Conservation (phyloP, 1,140 invertebrate genomes). For the Aradophagus sp. region DNA sequence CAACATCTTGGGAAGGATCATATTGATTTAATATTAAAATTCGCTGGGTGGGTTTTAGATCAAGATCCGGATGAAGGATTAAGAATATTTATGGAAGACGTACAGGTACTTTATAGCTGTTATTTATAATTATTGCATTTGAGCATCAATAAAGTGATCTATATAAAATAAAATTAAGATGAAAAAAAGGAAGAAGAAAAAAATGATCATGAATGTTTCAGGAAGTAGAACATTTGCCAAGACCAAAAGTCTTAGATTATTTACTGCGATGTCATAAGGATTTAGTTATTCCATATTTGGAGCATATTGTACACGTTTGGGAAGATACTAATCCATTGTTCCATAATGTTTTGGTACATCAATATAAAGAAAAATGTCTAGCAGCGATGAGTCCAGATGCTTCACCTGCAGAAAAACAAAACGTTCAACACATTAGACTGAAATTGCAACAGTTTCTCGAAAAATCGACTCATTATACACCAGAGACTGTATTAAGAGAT, state of each 20-base stretch:
- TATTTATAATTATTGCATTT: too few species aligned
- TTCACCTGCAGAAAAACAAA: slow-evolving; percentile 78
- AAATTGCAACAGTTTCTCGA: slow-evolving; percentile 91
- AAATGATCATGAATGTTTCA: slow-evolving; percentile 51
- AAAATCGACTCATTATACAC: slow-evolving; percentile 87
- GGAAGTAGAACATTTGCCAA: slow-evolving; percentile 91
- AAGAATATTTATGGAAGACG: slow-evolving; percentile 95
- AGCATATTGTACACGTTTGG: slow-evolving; percentile 94
- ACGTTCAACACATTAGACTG: slow-evolving; percentile 79
- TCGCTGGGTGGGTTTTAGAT: slow-evolving; percentile 93
- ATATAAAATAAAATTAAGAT: too few species aligned
- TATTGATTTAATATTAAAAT: slow-evolving; percentile 94
- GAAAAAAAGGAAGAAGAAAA: too few species aligned
- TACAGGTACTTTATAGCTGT: too few species aligned
- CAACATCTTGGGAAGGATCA: slow-evolving; percentile 92
- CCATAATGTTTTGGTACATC: slow-evolving; percentile 92
- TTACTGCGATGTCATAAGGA: slow-evolving; percentile 86
- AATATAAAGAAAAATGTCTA: slow-evolving; percentile 84
- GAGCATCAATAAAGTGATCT: too few species aligned
- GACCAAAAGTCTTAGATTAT: slow-evolving; percentile 92
- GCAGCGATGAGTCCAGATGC: slow-evolving; percentile 76
- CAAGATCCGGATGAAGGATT: slow-evolving; percentile 92
- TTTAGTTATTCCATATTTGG: slow-evolving; percentile 93
- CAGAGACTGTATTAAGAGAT: slow-evolving; percentile 90
- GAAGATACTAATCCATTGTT: slow-evolving; percentile 89